Conservation (phyloP, 2,113 vertebrate genomes). For the Glaucidium brasilianum region DNA sequence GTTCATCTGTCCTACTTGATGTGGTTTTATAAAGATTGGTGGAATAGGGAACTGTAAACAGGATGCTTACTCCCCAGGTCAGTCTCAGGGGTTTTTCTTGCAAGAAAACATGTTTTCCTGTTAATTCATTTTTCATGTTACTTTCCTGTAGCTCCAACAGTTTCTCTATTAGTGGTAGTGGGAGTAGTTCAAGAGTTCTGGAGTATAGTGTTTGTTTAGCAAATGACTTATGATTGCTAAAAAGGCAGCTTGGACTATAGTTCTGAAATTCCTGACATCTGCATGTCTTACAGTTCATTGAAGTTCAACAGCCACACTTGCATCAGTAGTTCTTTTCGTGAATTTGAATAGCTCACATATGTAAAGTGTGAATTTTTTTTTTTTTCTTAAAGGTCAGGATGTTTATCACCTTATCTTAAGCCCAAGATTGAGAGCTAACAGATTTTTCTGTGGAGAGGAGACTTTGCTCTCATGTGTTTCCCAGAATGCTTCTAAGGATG, state of each 20-base stretch:
- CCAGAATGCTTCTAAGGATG: not conserved
- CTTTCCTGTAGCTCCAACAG: not conserved
- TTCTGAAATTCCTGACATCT: not conserved
- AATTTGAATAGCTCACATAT: not conserved
- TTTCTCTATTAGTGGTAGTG: not conserved
- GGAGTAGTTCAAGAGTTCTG: not conserved
- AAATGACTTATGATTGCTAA: not conserved
- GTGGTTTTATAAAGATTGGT: not conserved
- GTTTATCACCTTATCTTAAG: not conserved
- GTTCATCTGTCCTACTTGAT: not conserved
- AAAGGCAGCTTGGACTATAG: not conserved
- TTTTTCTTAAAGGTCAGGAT: not conserved
- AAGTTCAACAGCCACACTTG: not conserved
- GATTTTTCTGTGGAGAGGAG: not conserved
- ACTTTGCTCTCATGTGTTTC: not conserved
- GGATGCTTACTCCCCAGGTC: not conserved
- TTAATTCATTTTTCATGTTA: not conserved
- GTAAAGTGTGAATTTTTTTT: not conserved
- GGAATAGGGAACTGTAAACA: not conserved
- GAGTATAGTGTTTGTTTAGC: not conserved
- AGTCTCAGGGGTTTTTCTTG: not conserved
- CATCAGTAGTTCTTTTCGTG: not conserved
- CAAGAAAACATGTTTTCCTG: not conserved
- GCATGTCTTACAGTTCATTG: accelerated
- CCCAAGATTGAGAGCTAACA: not conserved